phyloP scores from a whole-genome alignment of 1,140 invertebrate genomes.

The Lasioglossum baleicum region DNA sequence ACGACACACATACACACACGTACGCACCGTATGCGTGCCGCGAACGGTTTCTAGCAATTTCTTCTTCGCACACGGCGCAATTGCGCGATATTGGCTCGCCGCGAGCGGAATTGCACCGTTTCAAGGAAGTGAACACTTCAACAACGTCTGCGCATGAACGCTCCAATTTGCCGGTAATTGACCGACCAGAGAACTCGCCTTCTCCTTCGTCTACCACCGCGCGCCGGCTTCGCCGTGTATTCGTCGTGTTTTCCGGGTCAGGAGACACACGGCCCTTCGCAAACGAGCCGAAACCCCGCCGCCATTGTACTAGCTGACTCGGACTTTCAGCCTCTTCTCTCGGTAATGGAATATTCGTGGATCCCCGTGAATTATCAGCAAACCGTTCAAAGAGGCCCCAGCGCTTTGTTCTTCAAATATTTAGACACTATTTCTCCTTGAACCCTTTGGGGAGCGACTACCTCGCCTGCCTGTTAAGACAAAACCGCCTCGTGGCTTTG shows the following conservation, averaged over 20 bases:
- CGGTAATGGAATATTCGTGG: not conserved
- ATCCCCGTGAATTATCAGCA: not conserved
- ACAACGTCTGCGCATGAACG: conserved; percentile 33
- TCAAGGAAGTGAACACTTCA: conserved; percentile 55
- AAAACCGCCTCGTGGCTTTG: no score
- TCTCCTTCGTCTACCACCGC: conserved; percentile 7
- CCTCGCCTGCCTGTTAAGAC: no score
- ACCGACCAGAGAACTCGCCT: conserved; percentile 25
- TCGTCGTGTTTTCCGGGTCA: conserved; percentile 26
- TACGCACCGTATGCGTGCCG: not conserved
- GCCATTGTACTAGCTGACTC: not conserved
- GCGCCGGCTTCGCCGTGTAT: not conserved
- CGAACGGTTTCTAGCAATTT: conserved; percentile 43
- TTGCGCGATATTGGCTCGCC: conserved; percentile 58
- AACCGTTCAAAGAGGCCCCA: not conserved
- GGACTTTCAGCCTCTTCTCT: no score
- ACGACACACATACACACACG: no score
- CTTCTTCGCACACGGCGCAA: conserved; percentile 33
- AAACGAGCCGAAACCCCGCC: not conserved
- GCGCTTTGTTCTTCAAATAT: not conserved
- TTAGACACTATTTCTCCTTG: not conserved
- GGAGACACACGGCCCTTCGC: not conserved
- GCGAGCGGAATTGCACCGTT: conserved; percentile 55
- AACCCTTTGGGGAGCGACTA: not conserved
- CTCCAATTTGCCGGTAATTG: conserved; percentile 56